These are phyloP conservation scores for Pterocles burchelli DNA, from an alignment of 2,113 vertebrate genomes.

Conservation along the genomic window DNA sequence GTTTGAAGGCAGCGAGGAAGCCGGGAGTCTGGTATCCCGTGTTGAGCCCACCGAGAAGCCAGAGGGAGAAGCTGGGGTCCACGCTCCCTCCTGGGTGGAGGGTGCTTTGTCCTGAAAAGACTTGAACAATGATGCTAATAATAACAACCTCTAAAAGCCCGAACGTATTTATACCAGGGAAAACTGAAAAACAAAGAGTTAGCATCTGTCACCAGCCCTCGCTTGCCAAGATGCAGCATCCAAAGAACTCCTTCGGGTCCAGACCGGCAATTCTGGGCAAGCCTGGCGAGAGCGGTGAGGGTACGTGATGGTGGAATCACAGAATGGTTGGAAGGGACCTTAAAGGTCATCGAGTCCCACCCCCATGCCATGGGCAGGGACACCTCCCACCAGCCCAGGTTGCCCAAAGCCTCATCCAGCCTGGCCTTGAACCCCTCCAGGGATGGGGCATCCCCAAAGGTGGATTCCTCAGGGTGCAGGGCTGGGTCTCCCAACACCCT, in stretches of 20 bases:
- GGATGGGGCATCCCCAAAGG: too few relatives aligned
- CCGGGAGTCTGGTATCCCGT: fast-evolving
- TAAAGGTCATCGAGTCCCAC: too few relatives aligned
- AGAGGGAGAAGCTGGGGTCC: background rate
- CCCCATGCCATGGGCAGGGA: too few relatives aligned
- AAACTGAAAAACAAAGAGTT: slow-evolving; percentile 34
- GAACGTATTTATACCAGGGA: background rate
- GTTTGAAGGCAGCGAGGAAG: background rate
- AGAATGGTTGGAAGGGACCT: too few relatives aligned
- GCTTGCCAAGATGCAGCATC: slow-evolving; percentile 35
- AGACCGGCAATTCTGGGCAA: background rate
- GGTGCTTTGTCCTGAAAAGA: background rate
- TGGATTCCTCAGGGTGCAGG: too few relatives aligned
- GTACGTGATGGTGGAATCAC: background rate
- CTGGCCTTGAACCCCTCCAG: too few relatives aligned
- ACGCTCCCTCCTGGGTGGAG: background rate
- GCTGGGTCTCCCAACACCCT: background rate
- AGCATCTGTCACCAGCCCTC: slow-evolving; percentile 30
- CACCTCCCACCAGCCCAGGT: background rate
- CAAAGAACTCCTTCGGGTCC: background rate
- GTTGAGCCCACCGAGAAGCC: background rate
- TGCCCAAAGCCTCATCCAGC: too few relatives aligned
- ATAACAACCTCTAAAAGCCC: slow-evolving; percentile 1
- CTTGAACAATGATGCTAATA: background rate
- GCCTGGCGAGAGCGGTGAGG: background rate